A percentile compares a stretch with the other conserved stretches of the same genome.
phyloP scores from a whole-genome alignment of 1,140 invertebrate genomes.

The Polypedilum vanderplanki region DNA sequence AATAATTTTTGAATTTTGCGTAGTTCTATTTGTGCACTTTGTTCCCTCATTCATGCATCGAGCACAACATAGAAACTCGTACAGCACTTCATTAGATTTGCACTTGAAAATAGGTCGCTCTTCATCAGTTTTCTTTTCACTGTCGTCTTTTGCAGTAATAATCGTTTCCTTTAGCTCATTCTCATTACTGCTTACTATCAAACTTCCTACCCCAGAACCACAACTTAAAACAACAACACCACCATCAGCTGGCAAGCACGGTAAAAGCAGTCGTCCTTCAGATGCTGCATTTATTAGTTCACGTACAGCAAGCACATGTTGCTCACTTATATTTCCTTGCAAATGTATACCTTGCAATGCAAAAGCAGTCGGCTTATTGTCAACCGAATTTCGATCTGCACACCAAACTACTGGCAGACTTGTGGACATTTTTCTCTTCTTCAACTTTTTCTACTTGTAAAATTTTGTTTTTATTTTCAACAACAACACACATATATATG shows the following conservation, averaged over 20 bases:
- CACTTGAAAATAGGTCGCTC: conserved; percentile 34
- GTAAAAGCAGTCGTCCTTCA: conserved; percentile 42
- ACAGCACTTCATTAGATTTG: conserved; percentile 37
- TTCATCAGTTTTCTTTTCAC: conserved; percentile 32
- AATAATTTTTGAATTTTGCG: conserved; percentile 30
- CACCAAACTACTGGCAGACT: conserved; percentile 44
- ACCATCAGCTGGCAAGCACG: conserved; percentile 36
- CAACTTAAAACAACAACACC: conserved; percentile 42
- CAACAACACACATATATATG: neutral
- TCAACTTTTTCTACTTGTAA: neutral
- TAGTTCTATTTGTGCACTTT: conserved; percentile 25
- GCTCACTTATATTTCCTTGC: conserved; percentile 43
- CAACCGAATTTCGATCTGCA: conserved; percentile 43
- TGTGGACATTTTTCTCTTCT: conserved; percentile 35
- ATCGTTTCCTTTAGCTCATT: conserved; percentile 23
- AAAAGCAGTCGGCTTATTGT: conserved; percentile 44
- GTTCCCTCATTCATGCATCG: conserved; percentile 41
- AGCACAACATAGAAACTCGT: conserved; percentile 43
- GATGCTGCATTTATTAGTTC: conserved; percentile 43
- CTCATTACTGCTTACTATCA: conserved; percentile 31
- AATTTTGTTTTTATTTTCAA: neutral
- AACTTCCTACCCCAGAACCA: conserved; percentile 41
- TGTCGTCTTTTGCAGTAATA: conserved; percentile 25
- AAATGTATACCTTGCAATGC: conserved; percentile 43
- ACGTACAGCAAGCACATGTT: conserved; percentile 41